Base-by-base conservation (phyloP, 35 echinoderm and acorn worm genomes). In the Apostichopus parvimensis region DNA sequence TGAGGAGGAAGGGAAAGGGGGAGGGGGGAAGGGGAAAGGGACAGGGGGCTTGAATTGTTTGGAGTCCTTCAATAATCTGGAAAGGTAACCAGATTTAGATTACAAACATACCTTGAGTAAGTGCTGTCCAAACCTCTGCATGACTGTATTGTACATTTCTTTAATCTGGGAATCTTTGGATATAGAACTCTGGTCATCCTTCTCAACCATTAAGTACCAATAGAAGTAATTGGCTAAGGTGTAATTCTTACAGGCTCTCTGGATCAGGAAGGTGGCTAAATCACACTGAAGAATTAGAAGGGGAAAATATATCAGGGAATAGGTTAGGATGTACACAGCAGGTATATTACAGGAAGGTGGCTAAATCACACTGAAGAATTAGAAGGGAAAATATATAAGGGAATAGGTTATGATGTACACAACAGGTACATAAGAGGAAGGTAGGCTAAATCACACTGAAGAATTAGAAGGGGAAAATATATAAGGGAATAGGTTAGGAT, bases 171-270 rank as follows among this genome's bases (percentile, higher is more conserved):
- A 60, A 80, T 99, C 97, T 82, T 93, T 98, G 56, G 96, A 98
- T 9, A 95, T 90, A 1, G 94, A 90, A 79, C 96, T 95, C 79
- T 95, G 95, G 57, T 94, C 95, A 93, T 99, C 97, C 54, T 93
- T 93, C 84, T 99, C 97, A 4, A 99, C 97, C 78, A 99, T 87
- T 28, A 96, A 78, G 66, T 93, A 99, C 97, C 97, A 99, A 76
- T 99, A 99, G 60, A 99, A 87, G 60, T 99, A 99, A 77, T 95
- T 99, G 23, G 97, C 97, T 77, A 99, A 77, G 18, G 97, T 96
- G 88, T 94, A 99, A 87, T 99, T 99, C 78, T 92, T 90, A 89
- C 95, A 94, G 6, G 97, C 93, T 89, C 95, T 78, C 86, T 96
- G 87, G 53, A 99, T 94, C 25, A 99, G 92, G 77, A 99, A 96